Conservation (phyloP, 2,797 vertebrate species). For the Spinibarbus caldwelli region DNA sequence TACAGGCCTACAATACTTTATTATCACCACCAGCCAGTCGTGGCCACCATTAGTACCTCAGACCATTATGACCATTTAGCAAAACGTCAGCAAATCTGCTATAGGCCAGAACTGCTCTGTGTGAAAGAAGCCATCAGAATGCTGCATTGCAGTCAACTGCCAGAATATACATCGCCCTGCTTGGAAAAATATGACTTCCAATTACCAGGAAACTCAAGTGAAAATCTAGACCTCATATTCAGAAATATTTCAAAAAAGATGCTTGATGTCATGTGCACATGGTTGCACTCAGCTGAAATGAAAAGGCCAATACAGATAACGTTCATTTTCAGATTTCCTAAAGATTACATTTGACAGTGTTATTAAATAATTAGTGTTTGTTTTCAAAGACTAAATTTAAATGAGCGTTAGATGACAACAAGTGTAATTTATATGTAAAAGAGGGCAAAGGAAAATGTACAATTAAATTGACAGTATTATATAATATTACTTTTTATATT, state of each 20-base stretch:
- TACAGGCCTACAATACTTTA: constrained; percentile 15
- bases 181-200: neutral
- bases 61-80: constrained; percentile 19
- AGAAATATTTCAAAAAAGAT: neutral
- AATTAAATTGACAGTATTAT: too few relatives aligned
- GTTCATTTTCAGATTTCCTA: too few relatives aligned
- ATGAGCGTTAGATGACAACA: too few relatives aligned
- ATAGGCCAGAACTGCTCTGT: neutral
- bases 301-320: too few relatives aligned
- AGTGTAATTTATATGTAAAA: too few relatives aligned
- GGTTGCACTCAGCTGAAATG: too few relatives aligned
- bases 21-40: neutral
- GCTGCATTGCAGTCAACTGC: neutral
- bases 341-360: too few relatives aligned
- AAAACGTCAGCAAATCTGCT: constrained; percentile 19
- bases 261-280: too few relatives aligned
- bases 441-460: too few relatives aligned
- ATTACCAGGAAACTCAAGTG: neutral
- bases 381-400: too few relatives aligned
- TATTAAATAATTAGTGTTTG: too few relatives aligned
- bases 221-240: neutral
- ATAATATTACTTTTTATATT: too few relatives aligned
- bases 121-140: constrained; percentile 3
- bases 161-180: neutral
- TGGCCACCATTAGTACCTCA: neutral